Evolutionary conservation across 2,113 vertebrate species (phyloP), one percentile per base, ranked within the genome.

Genomic region (Cyanistes caeruleus): DNA sequence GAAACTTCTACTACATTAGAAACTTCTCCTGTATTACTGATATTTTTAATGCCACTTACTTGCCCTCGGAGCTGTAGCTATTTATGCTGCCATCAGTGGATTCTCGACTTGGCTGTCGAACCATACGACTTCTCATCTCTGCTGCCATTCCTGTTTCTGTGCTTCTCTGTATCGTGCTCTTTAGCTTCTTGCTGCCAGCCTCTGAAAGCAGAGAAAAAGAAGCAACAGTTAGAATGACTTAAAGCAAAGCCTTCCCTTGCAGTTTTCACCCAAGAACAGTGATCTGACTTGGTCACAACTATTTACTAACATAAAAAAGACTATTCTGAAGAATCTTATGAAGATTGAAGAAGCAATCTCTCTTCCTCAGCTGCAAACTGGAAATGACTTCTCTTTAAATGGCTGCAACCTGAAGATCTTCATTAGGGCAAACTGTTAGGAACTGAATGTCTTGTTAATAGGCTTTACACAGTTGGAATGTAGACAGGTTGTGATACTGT

Each of bases 11-110:
- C 31, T 55, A 15, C 18, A 19, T 33, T 44, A 59, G 58, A 78
- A 69, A 55, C 17, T 43, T 72, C 44, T 77, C 46, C 53, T 46
- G 33, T 15, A 11, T 31, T 33, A 53, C 27, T 21, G 21, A 16
- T 56, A 27, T 15, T 64, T 87, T 78, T 82, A 35, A 62, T 41
- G 65, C 13, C 78, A 99, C 99, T 99, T 94, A 99, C 99, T 99
- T 99, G 87, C 99, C 99, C 98, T 99, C 99, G 0, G 99, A 99
- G 98, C 98, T 99, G 33, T 98, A 99, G 97, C 99, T 99, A 97
- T 99, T 99, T 97, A 99, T 99, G 98, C 99, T 99, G 97, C 99
- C 99, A 0, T 99, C 99, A n/a, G 99, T 99, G 92, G 99, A 99
- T 97, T 99, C 99, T 25, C 99, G 98, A 97, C 99, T 99, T 27